These are phyloP conservation scores for Sphenopsis melanotis DNA, from an alignment of 2,797 vertebrate genomes.

Conservation along the genomic window DNA sequence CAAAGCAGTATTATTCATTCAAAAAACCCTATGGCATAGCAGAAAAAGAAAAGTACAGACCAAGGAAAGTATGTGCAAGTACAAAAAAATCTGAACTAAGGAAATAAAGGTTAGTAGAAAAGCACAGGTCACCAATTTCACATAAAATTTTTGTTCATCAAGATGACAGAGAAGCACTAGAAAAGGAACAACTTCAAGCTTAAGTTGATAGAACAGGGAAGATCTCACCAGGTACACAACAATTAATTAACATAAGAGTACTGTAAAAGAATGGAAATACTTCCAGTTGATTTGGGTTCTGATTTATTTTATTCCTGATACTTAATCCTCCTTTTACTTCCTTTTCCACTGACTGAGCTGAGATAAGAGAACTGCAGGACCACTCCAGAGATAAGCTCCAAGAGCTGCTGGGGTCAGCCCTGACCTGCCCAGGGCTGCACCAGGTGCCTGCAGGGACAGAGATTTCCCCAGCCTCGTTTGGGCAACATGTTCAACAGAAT, in stretches of 20 bases:
- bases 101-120: background rate
- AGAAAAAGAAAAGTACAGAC: background rate
- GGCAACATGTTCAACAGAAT: background rate
- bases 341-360: background rate
- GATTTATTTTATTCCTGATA: background rate
- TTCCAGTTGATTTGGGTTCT: background rate
- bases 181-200: background rate
- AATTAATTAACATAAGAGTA: background rate
- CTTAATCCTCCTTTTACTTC: background rate
- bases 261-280: background rate
- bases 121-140: background rate
- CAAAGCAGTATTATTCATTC: background rate
- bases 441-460: background rate
- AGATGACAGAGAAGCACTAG: background rate
- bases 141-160: background rate
- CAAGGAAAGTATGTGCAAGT: background rate
- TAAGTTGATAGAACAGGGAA: background rate
- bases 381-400: background rate
- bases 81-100: background rate
- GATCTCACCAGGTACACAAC: background rate
- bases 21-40: background rate
- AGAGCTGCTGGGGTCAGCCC: background rate
- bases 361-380: background rate
- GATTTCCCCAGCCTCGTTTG: background rate
- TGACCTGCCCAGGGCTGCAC: background rate